These are phyloP conservation scores for Bombus sylvicola DNA, from an alignment of 1,140 invertebrate genomes.

Conservation along the genomic window DNA sequence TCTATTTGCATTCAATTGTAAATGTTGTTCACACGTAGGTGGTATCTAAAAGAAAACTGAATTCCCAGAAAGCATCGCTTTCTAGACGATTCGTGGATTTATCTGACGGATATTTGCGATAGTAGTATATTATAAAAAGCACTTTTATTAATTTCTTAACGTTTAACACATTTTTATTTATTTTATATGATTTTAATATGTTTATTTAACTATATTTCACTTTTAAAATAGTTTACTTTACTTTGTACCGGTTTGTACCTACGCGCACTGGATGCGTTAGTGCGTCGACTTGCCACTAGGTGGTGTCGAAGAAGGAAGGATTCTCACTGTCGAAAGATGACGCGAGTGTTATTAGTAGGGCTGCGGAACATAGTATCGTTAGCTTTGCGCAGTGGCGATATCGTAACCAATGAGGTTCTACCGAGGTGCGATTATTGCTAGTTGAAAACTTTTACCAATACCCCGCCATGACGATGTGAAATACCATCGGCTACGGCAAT, in stretches of 20 bases:
- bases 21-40: not conserved
- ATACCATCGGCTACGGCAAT: slow-evolving; percentile 95
- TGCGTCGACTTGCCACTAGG: slow-evolving; percentile 34
- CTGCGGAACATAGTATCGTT: slow-evolving; percentile 17
- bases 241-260: no score
- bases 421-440: slow-evolving; percentile 95
- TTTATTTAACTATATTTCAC: not conserved
- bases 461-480: slow-evolving; percentile 96
- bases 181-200: not conserved
- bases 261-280: not conserved
- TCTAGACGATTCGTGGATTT: not conserved
- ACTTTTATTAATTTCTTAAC: not conserved
- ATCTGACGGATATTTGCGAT: not conserved
- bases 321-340: slow-evolving; percentile 47
- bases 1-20: slow-evolving; percentile 15
- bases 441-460: slow-evolving; percentile 97
- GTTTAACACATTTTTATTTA: not conserved
- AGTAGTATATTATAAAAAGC: not conserved
- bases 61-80: not conserved
- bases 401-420: slow-evolving; percentile 94
- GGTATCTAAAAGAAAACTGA: not conserved
- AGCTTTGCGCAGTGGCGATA: slow-evolving; percentile 91
- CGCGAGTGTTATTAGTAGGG: slow-evolving; percentile 43
- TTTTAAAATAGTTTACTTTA: not conserved
- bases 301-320: slow-evolving; percentile 9